These are phyloP conservation scores for Lepidothrix coronata DNA, from an alignment of 2,113 vertebrate genomes.

Conservation along the genomic window DNA sequence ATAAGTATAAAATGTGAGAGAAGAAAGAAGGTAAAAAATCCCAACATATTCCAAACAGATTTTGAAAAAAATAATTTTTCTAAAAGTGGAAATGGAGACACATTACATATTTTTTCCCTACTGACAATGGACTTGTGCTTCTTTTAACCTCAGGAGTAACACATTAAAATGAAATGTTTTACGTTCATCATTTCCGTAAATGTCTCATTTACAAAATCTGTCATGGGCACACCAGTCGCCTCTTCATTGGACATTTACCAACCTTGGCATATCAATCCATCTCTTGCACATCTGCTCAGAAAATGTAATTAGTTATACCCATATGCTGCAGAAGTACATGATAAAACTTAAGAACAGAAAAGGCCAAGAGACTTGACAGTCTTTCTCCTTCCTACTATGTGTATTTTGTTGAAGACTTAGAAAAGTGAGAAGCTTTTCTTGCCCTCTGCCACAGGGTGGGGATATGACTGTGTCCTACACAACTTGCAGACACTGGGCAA, in stretches of 20 bases:
- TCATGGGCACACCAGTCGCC: slow-evolving; percentile 31
- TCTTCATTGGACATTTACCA: slow-evolving; percentile 56
- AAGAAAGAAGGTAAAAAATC: background rate
- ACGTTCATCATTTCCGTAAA: background rate
- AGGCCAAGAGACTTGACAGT: background rate
- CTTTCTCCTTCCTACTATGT: background rate
- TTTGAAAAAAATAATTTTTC: background rate
- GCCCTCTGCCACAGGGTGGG: slow-evolving; percentile 2
- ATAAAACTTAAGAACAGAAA: slow-evolving; percentile 30
- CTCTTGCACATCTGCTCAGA: slow-evolving; percentile 59
- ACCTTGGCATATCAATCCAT: slow-evolving; percentile 54
- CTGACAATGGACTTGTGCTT: background rate
- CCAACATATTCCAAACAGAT: background rate
- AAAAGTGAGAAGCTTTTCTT: background rate
- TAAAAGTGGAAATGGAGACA: background rate
- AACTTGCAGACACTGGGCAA: background rate
- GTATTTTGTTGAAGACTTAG: background rate
- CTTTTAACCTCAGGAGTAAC: slow-evolving; percentile 4
- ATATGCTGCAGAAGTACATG: slow-evolving; percentile 49
- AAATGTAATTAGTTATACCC: slow-evolving; percentile 46
- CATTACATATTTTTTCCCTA: background rate
- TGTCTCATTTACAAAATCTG: slow-evolving; percentile 54
- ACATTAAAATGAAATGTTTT: slow-evolving; percentile 10
- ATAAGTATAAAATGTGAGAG: background rate
- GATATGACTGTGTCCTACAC: background rate